Base-by-base conservation (phyloP, 2,888 invertebrate species). In the Agonopterix arenella region DNA sequence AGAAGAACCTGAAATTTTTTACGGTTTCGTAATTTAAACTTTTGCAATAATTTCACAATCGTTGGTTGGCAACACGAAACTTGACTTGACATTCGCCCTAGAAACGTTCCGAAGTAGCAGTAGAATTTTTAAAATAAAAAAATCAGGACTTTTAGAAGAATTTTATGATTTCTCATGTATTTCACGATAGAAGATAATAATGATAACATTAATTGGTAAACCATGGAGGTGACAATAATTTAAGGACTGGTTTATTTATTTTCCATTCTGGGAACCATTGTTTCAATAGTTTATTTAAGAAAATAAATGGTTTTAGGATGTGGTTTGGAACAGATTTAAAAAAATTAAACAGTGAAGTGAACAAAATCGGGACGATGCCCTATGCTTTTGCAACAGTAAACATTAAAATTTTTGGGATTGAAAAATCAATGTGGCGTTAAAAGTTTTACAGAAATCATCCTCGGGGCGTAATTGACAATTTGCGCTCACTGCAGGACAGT, bases 341-440 rank as follows among this genome's bases (percentile, higher is more conserved):
- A 73, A 79, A 79, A 73, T 74, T 40, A 4, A 10, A 40, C 10
- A n/a, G 40, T 40, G n/a, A 75, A 56, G 76, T 77, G 66, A 68
- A 76, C 73, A 73, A 77, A 73, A 77, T 52, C 13, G 50, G 73
- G 75, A 71, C 60, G 70, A 76, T 79, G 73, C 69, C 62, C 28
- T 70, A 67, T 69, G 68, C 68, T 60, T 69, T 66, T 66, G 69
- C 66, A 76, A 76, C 74, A 80, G 77, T 85, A 86, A 86, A 84
- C 82, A 85, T 76, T 77, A 75, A 80, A 79, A 75, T 69, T 78
- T 70, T 72, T 72, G 68, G 73, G 70, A 74, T 75, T 68, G 64
- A 62, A 74, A 79, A 78, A 81, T 82, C 78, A 59, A 84, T 84
- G 84, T 76, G 66, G 71, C 69, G 68, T 69, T 80, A 77, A 72